Percentiles rank a stretch among this genome's conserved stretches.
These are phyloP conservation scores for Tinea semifulvella DNA, from an alignment of 2,888 invertebrate species.

Conservation along the genomic window DNA sequence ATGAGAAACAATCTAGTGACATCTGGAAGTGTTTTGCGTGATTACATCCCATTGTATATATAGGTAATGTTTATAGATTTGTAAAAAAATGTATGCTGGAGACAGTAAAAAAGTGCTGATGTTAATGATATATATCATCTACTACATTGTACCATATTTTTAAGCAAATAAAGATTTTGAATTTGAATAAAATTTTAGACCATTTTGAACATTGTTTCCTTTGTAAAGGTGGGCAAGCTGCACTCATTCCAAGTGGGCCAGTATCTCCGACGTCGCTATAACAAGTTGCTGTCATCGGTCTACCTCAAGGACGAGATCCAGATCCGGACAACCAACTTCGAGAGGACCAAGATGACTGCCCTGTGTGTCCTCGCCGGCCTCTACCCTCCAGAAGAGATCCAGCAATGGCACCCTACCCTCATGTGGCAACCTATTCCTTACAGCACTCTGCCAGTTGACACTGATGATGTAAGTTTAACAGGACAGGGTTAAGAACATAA, in stretches of 20 bases:
- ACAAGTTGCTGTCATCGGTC: slow-evolving; percentile 44
- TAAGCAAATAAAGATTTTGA: too few relatives aligned
- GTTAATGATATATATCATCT: too few relatives aligned
- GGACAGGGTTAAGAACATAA: too few relatives aligned
- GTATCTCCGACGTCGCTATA: slow-evolving; percentile 51
- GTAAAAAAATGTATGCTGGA: too few relatives aligned
- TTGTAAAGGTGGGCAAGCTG: slow-evolving; percentile 65
- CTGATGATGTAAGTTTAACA: slow-evolving; percentile 45
- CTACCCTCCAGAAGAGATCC: slow-evolving; percentile 67
- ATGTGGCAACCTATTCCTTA: slow-evolving; percentile 77
- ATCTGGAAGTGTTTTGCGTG: too few relatives aligned
- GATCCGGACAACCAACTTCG: slow-evolving; percentile 72
- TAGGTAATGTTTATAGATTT: too few relatives aligned
- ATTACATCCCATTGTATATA: too few relatives aligned
- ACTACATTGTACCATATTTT: too few relatives aligned
- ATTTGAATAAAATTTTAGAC: too few relatives aligned
- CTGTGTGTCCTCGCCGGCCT: slow-evolving; percentile 73
- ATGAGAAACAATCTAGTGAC: too few relatives aligned
- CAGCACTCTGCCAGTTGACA: slow-evolving; percentile 34
- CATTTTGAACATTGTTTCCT: too few relatives aligned
- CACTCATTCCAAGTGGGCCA: slow-evolving; percentile 56
- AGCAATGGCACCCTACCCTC: slow-evolving; percentile 65
- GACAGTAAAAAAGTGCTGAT: too few relatives aligned
- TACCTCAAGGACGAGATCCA: slow-evolving; percentile 58
- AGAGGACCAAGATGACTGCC: slow-evolving; percentile 79